A percentile compares a stretch with the other conserved stretches of the same genome.
Evolutionary conservation across 2,888 invertebrate genomes (phyloP).

Genomic region (Nemotelus pantherinus): DNA sequence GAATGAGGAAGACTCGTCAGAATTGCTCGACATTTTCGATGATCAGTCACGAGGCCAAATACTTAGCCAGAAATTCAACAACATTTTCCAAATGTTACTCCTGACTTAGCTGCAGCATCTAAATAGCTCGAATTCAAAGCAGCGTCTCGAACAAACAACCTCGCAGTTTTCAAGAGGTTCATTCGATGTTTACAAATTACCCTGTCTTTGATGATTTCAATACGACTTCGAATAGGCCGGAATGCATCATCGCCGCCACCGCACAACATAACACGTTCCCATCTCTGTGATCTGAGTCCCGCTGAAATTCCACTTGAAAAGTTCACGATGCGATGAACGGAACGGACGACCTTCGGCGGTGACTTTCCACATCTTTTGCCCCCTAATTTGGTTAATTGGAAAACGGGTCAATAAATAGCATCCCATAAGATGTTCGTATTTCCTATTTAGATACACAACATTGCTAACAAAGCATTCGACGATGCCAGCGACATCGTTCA

Average conservation of each 20-base stretch:
- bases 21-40: no score
- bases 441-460: conserved; percentile 35
- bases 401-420: conserved; percentile 65
- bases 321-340: conserved; percentile 3
- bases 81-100: neutral
- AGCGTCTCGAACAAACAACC: neutral
- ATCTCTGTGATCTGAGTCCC: neutral
- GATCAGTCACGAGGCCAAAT: no score
- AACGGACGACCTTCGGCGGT: conserved; percentile 28
- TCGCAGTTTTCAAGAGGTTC: neutral
- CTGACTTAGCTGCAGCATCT: neutral
- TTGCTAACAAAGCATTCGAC: conserved; percentile 11
- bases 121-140: neutral
- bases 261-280: neutral
- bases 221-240: neutral
- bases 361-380: conserved; percentile 44
- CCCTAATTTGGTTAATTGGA: conserved; percentile 61
- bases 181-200: conserved; percentile 15
- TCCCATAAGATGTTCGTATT: conserved; percentile 34
- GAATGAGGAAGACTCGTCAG: neutral
- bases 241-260: conserved; percentile 9
- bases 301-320: conserved; percentile 14
- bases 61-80: neutral
- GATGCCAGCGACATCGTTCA: conserved; percentile 8
- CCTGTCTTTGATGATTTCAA: neutral